Conservation (phyloP, 2,888 invertebrate genomes). For the Athalia circularis region DNA sequence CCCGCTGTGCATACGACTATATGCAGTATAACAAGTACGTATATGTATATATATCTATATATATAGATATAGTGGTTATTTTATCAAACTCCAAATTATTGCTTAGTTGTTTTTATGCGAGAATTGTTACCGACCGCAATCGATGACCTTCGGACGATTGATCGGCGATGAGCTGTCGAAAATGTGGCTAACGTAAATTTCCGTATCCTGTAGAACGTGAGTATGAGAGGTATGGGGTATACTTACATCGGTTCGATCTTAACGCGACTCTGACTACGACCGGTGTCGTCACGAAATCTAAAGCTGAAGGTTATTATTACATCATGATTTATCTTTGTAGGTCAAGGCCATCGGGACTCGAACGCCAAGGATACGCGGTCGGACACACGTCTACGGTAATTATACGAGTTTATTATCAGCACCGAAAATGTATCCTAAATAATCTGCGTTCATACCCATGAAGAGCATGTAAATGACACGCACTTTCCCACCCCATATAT, state of each 20-base stretch:
- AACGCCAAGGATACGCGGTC: not conserved
- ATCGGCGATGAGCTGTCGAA: not conserved
- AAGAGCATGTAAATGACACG: too few relatives aligned
- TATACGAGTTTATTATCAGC: not conserved
- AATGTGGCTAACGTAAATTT: too few relatives aligned
- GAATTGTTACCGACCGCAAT: slow-evolving; percentile 1
- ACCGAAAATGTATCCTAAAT: slow-evolving; percentile 16
- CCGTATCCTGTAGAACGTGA: too few relatives aligned
- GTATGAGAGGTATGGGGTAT: not conserved
- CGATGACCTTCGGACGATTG: slow-evolving; percentile 19
- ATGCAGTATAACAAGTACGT: slow-evolving; percentile 32
- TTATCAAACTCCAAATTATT: slow-evolving; percentile 26
- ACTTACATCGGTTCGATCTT: slow-evolving; percentile 4
- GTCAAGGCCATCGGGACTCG: slow-evolving; percentile 32
- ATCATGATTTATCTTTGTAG: slow-evolving; percentile 29
- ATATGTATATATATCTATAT: not conserved
- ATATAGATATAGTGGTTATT: slow-evolving; percentile 46
- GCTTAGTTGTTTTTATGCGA: slow-evolving; percentile 23
- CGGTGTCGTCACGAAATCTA: not conserved
- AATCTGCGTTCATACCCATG: not conserved
- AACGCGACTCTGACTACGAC: not conserved
- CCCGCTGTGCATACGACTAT: slow-evolving; percentile 35
- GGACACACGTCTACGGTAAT: not conserved
- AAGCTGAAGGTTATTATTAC: slow-evolving; percentile 20
- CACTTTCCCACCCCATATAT: not conserved